Base-by-base conservation (phyloP, 2,888 invertebrate species). In the Lasiommata megera region DNA sequence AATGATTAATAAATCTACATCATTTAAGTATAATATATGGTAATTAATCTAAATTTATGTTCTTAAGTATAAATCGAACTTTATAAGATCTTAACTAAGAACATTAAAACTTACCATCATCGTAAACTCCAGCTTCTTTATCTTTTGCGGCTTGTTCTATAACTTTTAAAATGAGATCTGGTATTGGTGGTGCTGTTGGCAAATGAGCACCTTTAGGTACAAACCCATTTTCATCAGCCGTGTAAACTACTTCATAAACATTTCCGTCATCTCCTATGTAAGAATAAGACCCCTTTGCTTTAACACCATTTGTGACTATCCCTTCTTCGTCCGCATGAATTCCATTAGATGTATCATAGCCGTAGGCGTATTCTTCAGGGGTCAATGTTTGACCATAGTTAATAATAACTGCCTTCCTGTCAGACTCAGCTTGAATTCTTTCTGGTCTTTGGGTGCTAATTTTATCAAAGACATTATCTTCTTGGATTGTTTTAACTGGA, bases 151-250 rank as follows among this genome's bases (percentile, higher is more conserved):
- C 80, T 66, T 85, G 77, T 56, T 88, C 84, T 41, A 88, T 83
- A 14, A 82, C 74, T 54, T 69, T 76, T 43, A 83, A 69, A 14
- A 85, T 87, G 18, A 80, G 87, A 63, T 82, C 79, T 46, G 89
- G 86, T 52, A 88, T 75, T 0, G 85, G 85, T 2, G 87, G 88
- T 52, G 79, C 80, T 2, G 88, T 87, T 8, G 89, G 89, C 28
- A 88, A 70, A 67, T 89, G 88, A 57, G 84, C 86, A 54, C 88
- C 88, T 29, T 61, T 69, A 1, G 89, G 83, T 64, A 65, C 73
- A 51, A 82, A 89, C 0, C 88, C 88, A 64, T 87, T 84, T 69
- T 88, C 85, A 71, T 88, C 87, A 38, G 89, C 88, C 1, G 82
- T 77, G 47, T 88, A 88, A 23, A 64, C 65, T 0, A 88, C 69